Percentiles rank a stretch among this genome's conserved stretches.
Conservation (phyloP, 2,797 vertebrate genomes). For the Alectoris magna region DNA sequence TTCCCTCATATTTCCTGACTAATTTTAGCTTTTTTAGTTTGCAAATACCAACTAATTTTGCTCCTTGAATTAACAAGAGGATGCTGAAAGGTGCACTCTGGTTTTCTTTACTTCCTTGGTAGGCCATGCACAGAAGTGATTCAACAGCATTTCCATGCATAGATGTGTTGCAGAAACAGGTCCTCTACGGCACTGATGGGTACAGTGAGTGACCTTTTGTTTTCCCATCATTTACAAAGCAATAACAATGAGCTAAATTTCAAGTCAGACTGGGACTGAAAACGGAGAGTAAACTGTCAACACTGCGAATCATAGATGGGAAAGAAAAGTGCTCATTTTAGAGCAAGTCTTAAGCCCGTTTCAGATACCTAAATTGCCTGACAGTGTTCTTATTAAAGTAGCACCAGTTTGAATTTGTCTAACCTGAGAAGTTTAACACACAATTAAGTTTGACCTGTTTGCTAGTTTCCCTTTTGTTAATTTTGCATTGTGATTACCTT, state of each 20-base stretch:
- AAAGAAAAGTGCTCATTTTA: slow-evolving; percentile 11
- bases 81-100: background rate
- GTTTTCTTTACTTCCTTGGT: background rate
- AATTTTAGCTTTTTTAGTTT: background rate
- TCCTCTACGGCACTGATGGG: background rate
- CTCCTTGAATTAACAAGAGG: background rate
- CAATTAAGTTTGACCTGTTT: slow-evolving; percentile 74
- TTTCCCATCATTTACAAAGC: background rate
- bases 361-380: slow-evolving; percentile 46
- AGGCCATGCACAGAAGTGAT: background rate
- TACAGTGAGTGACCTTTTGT: background rate
- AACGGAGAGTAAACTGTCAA: slow-evolving; percentile 10
- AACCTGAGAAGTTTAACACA: slow-evolving; percentile 93
- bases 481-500: slow-evolving; percentile 73
- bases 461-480: slow-evolving; percentile 83
- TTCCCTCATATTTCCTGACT: background rate
- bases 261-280: slow-evolving; percentile 2
- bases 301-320: background rate
- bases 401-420: slow-evolving; percentile 92
- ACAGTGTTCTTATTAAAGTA: slow-evolving; percentile 82
- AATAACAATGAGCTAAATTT: slow-evolving; percentile 32
- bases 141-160: background rate
- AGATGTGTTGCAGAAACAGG: background rate
- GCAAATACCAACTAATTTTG: background rate
- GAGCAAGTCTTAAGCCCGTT: background rate